A percentile compares a stretch with the other conserved stretches of the same genome.
These are phyloP conservation scores for Novumbra hubbsi DNA, from an alignment of 2,797 vertebrate genomes.

Conservation along the genomic window DNA sequence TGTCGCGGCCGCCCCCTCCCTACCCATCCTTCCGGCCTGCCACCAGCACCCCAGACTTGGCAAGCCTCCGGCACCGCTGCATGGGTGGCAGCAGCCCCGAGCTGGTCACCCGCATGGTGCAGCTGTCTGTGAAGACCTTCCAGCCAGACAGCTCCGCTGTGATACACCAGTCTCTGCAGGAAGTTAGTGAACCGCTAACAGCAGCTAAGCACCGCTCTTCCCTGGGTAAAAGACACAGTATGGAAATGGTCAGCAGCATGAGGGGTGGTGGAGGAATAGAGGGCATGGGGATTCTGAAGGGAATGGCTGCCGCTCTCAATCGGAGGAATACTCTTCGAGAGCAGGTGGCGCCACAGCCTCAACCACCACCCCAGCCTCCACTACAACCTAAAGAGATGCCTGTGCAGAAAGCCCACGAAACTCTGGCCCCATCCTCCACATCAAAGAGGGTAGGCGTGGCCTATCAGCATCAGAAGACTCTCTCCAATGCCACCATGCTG, in stretches of 20 bases:
- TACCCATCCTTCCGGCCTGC: slow-evolving; percentile 90
- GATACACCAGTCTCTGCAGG: slow-evolving; percentile 90
- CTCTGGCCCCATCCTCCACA: slow-evolving; percentile 58
- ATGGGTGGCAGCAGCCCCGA: slow-evolving; percentile 93
- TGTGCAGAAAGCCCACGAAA: slow-evolving; percentile 70
- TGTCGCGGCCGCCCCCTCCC: slow-evolving; percentile 87
- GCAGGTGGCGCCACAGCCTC: slow-evolving; percentile 76
- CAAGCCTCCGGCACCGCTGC: slow-evolving; percentile 89
- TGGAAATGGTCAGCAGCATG: slow-evolving; percentile 91
- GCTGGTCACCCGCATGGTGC: slow-evolving; percentile 92
- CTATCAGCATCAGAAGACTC: slow-evolving; percentile 92
- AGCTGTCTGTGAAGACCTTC: slow-evolving; percentile 94
- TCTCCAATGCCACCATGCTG: slow-evolving; percentile 94
- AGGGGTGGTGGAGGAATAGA: slow-evolving; percentile 75
- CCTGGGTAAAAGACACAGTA: slow-evolving; percentile 89
- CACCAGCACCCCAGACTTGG: slow-evolving; percentile 93
- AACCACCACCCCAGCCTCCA: slow-evolving; percentile 58
- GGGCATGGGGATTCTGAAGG: slow-evolving; percentile 80
- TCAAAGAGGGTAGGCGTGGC: slow-evolving; percentile 31
- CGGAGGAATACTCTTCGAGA: slow-evolving; percentile 88
- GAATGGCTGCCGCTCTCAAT: slow-evolving; percentile 79
- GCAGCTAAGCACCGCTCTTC: slow-evolving; percentile 82
- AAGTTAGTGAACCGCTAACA: slow-evolving; percentile 89
- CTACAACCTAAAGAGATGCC: slow-evolving; percentile 70
- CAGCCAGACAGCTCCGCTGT: slow-evolving; percentile 94